Percentiles rank a stretch among this genome's conserved stretches.
Evolutionary conservation across 37 sponge, comb jelly and placozoan species (phyloP).

Genomic region (Petrosia ficiformis): DNA sequence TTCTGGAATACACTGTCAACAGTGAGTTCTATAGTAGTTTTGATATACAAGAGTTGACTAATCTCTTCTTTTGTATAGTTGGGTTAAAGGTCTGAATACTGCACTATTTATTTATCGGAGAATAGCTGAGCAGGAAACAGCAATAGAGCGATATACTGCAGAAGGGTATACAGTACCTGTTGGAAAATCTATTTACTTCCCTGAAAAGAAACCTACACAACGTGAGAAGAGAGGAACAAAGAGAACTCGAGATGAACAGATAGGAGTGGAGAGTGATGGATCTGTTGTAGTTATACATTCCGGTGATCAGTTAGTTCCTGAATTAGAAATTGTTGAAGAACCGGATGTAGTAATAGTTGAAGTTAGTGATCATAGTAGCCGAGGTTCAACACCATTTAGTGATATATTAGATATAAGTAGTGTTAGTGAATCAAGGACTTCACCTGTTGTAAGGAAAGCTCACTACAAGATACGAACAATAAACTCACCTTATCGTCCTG

Average conservation of each 20-base stretch:
- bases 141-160: not conserved
- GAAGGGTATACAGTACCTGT: not conserved
- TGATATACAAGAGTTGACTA: not conserved
- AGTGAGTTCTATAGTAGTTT: conserved; percentile 7
- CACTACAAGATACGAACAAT: conserved; percentile 14
- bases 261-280: not conserved
- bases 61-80: conserved; percentile 3
- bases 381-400: not conserved
- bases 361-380: not conserved
- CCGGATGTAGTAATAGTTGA: conserved; percentile 1
- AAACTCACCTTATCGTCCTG: not conserved
- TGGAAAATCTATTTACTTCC: not conserved
- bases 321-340: not conserved
- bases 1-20: conserved; percentile 15
- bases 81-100: conserved; percentile 33
- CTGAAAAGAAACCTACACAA: not conserved
- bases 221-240: not conserved
- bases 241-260: not conserved
- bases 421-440: not conserved
- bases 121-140: conserved; percentile 28
- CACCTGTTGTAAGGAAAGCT: not conserved
- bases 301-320: not conserved
- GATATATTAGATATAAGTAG: not conserved
- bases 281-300: not conserved
- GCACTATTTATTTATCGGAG: conserved; percentile 30